Base-by-base conservation (phyloP, 2,113 vertebrate species). In the Sturnus vulgaris region DNA sequence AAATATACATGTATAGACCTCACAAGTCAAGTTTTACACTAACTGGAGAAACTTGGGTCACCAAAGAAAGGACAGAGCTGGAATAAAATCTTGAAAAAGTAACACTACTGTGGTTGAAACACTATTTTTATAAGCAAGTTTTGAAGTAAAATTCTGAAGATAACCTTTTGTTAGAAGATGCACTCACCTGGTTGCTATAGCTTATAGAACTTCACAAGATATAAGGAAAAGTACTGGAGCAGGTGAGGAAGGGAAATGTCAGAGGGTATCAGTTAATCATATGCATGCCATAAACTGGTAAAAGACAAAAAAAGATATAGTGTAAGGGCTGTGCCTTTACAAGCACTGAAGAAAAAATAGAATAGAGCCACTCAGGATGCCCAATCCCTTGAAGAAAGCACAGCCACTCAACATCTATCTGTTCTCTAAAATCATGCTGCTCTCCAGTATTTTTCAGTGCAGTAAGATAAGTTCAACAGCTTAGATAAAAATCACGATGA, bases 201-300 rank as follows among this genome's bases (percentile, higher is more conserved):
- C 16, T 61, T 65, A 17, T 0, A 66, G 42, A 76, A 56, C 35
- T 90, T 76, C 8, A 61, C 25, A 59, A 64, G 10, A 2, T 59
- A 22, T 63, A 60, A 70, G 5, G 21, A 40, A 66, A 66, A 60
- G 11, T 60, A 42, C 12, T 85, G 39, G 42, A 75, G 19, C 24
- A 73, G n/a, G 19, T 57, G 30, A 83, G 24, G n/a, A 86, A 90
- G 8, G 10, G 18, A 79, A 86, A 42, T 23, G 5, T 72, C 52
- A 63, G 66, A 75, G 10, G 2, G 7, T 53, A 12, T 73, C 64
- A 44, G 24, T 57, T 69, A 46, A 53, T 53, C 18, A 30, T 5
- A 30, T 27, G 3, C 2, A 23, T 56, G 11, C 0, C 0, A 40
- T 76, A 86, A 64, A 28, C 2, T 5, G 61, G 15, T 49, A 65